Conservation (phyloP, 2,888 invertebrate genomes). For the Chrysomela aeneicollis region DNA sequence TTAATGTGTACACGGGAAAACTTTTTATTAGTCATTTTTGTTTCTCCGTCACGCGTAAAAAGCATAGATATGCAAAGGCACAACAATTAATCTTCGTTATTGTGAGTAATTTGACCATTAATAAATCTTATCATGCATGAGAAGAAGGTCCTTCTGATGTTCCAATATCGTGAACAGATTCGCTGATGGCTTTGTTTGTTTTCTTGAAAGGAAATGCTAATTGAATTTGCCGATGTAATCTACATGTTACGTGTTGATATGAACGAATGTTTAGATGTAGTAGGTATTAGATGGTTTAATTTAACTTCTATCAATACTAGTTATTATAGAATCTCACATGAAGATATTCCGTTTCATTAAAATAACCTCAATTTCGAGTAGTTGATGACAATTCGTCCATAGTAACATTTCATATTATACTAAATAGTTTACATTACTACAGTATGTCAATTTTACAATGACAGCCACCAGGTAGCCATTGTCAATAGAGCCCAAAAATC, state of each 20-base stretch:
- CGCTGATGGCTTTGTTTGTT: slow-evolving; percentile 9
- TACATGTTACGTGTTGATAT: background rate
- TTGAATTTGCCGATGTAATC: background rate
- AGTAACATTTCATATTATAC: too few relatives aligned
- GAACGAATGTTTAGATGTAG: too few relatives aligned
- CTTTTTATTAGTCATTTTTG: slow-evolving; percentile 8
- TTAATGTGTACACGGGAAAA: background rate
- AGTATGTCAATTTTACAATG: too few relatives aligned
- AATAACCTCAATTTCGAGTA: too few relatives aligned
- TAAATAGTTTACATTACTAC: too few relatives aligned
- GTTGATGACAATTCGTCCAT: too few relatives aligned
- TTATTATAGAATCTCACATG: too few relatives aligned
- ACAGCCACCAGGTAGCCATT: too few relatives aligned
- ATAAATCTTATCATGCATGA: slow-evolving; percentile 26
- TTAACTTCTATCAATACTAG: background rate
- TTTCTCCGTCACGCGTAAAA: slow-evolving; percentile 9
- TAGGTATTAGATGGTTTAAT: too few relatives aligned
- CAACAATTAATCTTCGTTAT: slow-evolving; percentile 16
- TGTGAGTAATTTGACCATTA: slow-evolving; percentile 35
- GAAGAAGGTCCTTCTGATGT: slow-evolving; percentile 25
- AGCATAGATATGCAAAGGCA: background rate
- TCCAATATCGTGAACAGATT: background rate
- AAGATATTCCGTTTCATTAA: too few relatives aligned
- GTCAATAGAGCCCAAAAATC: too few relatives aligned
- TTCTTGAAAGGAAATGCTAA: slow-evolving; percentile 17